Evolutionary conservation across 2,888 invertebrate species (phyloP).

Genomic region (Alviniconcha strummeri): DNA sequence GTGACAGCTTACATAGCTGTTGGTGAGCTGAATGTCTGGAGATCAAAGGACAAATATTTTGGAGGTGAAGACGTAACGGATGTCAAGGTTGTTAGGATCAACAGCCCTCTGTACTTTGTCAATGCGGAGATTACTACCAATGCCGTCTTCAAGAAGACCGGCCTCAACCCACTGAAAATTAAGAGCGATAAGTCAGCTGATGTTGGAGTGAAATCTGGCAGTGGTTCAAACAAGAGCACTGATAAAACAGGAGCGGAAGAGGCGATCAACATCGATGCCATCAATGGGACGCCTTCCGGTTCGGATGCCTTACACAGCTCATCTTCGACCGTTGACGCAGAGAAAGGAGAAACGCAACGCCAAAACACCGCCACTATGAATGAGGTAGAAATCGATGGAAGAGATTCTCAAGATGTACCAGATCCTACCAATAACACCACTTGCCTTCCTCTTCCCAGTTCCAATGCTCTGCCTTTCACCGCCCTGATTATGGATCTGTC

Average conservation of each 20-base stretch:
- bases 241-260: too few species aligned
- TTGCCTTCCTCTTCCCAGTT: not conserved
- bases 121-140: conserved; percentile 71
- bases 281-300: too few species aligned
- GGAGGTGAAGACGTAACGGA: conserved; percentile 32
- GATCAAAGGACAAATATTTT: conserved; percentile 37
- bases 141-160: conserved; percentile 56
- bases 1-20: conserved; percentile 35
- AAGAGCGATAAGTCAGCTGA: conserved; percentile 15
- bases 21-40: conserved; percentile 24
- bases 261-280: too few species aligned
- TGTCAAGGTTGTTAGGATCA: conserved; percentile 57
- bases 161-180: conserved; percentile 48
- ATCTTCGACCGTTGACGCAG: not conserved
- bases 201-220: not conserved
- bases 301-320: not conserved
- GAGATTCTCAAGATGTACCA: too few species aligned
- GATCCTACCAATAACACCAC: not conserved
- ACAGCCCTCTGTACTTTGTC: conserved; percentile 73
- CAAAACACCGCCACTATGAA: not conserved
- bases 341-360: conserved; percentile 8
- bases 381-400: not conserved
- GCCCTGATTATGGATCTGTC: conserved; percentile 37
- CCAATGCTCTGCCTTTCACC: not conserved
- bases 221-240: too few species aligned